Evolutionary conservation across 2,888 invertebrate species (phyloP).

Genomic region (Cantharis rufa): DNA sequence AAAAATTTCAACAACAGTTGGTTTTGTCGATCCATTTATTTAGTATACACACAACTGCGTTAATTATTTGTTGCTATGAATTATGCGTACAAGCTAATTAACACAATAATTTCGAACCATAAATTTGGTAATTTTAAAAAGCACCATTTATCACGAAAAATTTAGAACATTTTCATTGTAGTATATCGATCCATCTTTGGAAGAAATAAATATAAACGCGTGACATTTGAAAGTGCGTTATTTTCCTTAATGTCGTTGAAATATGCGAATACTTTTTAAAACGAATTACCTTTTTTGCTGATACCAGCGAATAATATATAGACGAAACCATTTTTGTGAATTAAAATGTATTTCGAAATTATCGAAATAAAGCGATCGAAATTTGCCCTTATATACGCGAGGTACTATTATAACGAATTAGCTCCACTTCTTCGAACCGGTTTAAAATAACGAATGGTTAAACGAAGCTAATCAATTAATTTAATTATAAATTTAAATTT

Average conservation of each 20-base stretch:
- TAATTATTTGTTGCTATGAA: conserved; percentile 9
- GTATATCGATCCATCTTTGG: neutral
- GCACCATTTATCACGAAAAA: neutral
- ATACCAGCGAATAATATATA: neutral
- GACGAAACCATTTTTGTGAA: neutral
- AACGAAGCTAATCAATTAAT: conserved; percentile 3
- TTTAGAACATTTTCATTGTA: neutral
- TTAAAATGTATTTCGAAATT: neutral
- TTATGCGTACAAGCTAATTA: neutral
- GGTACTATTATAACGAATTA: neutral
- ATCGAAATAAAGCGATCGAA: neutral
- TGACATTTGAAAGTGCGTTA: conserved; percentile 18
- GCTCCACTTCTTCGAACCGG: neutral
- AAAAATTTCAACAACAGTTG: conserved; percentile 49
- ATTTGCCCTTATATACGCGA: neutral
- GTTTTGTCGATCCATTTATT: conserved; percentile 38
- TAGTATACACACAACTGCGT: conserved; percentile 7
- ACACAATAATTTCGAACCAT: neutral
- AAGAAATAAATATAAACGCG: conserved; percentile 16
- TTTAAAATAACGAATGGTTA: neutral
- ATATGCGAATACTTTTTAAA: conserved; percentile 6
- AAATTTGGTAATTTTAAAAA: conserved; percentile 2
- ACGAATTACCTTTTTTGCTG: neutral
- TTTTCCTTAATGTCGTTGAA: conserved; percentile 19
- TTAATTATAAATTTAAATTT: conserved; percentile 19